Evolutionary conservation across 2,113 vertebrate genomes (phyloP), one percentile per base, ranked within the genome.

Genomic region (Phrynosoma platyrhinos): DNA sequence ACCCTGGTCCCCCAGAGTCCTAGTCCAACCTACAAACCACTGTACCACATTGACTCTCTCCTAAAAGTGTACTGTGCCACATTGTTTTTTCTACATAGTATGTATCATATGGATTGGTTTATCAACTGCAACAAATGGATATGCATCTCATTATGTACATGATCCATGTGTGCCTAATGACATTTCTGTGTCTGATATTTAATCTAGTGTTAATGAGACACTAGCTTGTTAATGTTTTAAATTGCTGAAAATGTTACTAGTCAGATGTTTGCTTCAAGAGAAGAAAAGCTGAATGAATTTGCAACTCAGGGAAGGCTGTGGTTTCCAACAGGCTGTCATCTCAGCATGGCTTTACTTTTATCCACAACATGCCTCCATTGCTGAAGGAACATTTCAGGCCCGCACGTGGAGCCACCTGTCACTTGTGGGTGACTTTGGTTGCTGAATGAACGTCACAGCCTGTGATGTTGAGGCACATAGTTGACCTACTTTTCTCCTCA

Each of bases 201-300:
- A 80, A 80, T 62, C 6, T 6, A 21, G n/a, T 42, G 6, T n/a
- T 53, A 58, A 80, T 10, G 10, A n/a, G 47, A 16, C 14, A 23
- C 42, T 3, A 52, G 76, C 21, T 23, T 53, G 53, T 13, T 7
- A 53, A 55, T 79, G 52, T n/a, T 55, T 30, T n/a, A 18, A 62
- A 62, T 7, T 62, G 53, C 20, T 53, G n/a, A 80, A 62, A 62
- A 36, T 36, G n/a, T 21, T 80, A 62, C 32, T 62, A 80, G 30
- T 79, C n/a, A 14, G 1, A 62, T 32, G 18, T 21, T 47, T 62
- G 55, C 9, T 80, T 80, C 25, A 30, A 62, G 79, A 16, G 40
- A 14, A 77, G n/a, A 85, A 85, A 77, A 75, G 58, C 8, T 66
- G 58, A 64, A 85, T 85, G 32, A 32, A 85, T 64, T n/a, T 66